Evolutionary conservation across 64 coral and sea anemone genomes (phyloP), one percentile per base, ranked within the genome.

Genomic region (Pachyseris speciosa): DNA sequence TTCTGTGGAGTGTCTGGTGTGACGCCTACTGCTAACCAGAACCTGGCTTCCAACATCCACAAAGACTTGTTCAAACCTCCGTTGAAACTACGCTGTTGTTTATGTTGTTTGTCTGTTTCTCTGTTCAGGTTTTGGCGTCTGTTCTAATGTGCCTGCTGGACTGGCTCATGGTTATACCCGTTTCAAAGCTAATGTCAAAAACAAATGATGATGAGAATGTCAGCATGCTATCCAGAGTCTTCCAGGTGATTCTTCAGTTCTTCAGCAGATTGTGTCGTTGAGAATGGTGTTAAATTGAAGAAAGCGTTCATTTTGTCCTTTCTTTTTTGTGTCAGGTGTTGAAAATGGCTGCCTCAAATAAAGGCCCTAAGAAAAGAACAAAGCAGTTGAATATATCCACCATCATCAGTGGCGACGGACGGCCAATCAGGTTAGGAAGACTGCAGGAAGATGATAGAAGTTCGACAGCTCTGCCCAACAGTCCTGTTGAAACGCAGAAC

Each of bases 111-210:
- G 33, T 9, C 32, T 60, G 49, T 76, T 77, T 58, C 4, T 70
- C 17, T 55, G 7, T 72, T 24, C 60, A 97, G 95, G 88, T 97
- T 75, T 84, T 97, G 50, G 86, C 64, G 8, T 71, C 92, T 6
- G 60, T 94, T 64, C 64, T 98, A 16, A 80, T 95, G 25, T 95
- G 93, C 73, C 67, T 99, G 5, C 33, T 99, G 72, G 97, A 99
- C 72, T 99, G 97, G 97, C 63, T 83, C 6, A 99, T 99, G 93
- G 86, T 95, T 7, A 92, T 99, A n/a, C 94, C 97, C 22, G 39
- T 92, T 37, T 72, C 89, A 16, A 93, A 87, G 55, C 86, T 99
- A 22, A 26, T 95, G 53, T 39, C 86, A 30, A 95, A 69, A 48
- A 95, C 88, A 45, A 60, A 81, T 20, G 90, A 87, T 84, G 97